Conservation (phyloP, 1,140 invertebrate genomes). For the Drosophila repletoides region DNA sequence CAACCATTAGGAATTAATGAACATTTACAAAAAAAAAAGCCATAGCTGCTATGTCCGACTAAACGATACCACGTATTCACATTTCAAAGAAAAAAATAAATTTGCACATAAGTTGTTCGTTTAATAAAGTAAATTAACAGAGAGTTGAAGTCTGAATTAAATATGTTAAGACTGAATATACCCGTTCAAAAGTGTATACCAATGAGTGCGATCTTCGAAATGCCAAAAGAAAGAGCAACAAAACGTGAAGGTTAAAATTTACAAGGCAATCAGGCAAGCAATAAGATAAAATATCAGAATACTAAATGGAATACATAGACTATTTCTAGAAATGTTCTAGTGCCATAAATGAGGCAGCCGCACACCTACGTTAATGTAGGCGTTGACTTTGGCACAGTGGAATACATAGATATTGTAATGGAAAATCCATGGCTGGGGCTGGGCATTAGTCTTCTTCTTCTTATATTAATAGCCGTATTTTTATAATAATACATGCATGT, state of each 20-base stretch:
- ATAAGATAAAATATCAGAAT: constrained; percentile 58
- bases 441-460: no score
- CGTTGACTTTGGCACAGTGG: constrained; percentile 49
- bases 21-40: constrained; percentile 26
- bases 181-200: no score
- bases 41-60: not conserved
- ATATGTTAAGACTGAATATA: not conserved
- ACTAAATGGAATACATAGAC: constrained; percentile 38
- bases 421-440: no score
- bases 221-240: constrained; percentile 19
- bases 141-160: no score
- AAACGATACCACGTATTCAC: not conserved
- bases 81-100: no score
- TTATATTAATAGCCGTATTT: no score
- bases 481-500: not conserved
- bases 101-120: no score
- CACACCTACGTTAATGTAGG: constrained; percentile 51
- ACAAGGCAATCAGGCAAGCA: constrained; percentile 55
- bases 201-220: constrained; percentile 7
- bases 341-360: constrained; percentile 53
- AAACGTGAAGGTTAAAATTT: constrained; percentile 71
- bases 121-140: no score
- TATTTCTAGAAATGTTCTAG: constrained; percentile 52
- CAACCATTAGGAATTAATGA: constrained; percentile 31
- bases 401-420: constrained; percentile 16